phyloP scores from a whole-genome alignment of 2,888 invertebrate genomes.

The Ferdinandea cuprea region DNA sequence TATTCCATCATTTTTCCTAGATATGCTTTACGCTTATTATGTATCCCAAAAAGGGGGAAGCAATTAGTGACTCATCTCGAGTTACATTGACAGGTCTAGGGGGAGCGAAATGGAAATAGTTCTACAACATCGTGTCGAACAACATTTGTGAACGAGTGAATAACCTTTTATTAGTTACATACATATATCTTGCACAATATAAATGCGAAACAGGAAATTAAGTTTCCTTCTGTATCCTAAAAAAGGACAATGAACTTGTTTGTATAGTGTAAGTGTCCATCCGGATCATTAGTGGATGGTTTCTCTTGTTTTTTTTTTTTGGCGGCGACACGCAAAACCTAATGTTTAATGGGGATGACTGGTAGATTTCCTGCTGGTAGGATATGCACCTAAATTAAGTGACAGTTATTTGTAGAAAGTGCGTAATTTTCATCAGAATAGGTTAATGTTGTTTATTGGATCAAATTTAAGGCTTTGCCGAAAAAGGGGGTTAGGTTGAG shows the following conservation, averaged over 20 bases:
- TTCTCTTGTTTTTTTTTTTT: background rate
- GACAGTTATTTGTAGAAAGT: no score
- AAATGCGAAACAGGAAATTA: slow-evolving; percentile 28
- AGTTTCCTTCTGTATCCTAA: slow-evolving; percentile 13
- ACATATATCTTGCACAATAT: no score
- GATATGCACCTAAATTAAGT: background rate
- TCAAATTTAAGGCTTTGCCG: no score
- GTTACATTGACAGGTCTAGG: slow-evolving; percentile 28
- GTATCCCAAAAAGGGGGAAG: slow-evolving; percentile 29
- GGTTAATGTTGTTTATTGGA: no score
- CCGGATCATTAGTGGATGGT: slow-evolving; percentile 11
- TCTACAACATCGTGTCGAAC: background rate
- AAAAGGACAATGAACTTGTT: slow-evolving; percentile 35
- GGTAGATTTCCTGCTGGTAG: background rate
- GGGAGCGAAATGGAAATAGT: background rate
- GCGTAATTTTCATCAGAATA: no score
- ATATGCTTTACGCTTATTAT: background rate
- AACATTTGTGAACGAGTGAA: slow-evolving; percentile 32
- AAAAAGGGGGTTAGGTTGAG: no score
- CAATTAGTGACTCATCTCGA: slow-evolving; percentile 51
- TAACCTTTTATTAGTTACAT: slow-evolving; percentile 26
- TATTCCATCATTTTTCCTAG: slow-evolving; percentile 12
- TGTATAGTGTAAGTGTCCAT: slow-evolving; percentile 10
- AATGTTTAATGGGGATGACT: background rate
- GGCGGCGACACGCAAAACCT: background rate